Conservation (phyloP, 2,113 vertebrate species). For the Ptychochromis oligacanthus region DNA sequence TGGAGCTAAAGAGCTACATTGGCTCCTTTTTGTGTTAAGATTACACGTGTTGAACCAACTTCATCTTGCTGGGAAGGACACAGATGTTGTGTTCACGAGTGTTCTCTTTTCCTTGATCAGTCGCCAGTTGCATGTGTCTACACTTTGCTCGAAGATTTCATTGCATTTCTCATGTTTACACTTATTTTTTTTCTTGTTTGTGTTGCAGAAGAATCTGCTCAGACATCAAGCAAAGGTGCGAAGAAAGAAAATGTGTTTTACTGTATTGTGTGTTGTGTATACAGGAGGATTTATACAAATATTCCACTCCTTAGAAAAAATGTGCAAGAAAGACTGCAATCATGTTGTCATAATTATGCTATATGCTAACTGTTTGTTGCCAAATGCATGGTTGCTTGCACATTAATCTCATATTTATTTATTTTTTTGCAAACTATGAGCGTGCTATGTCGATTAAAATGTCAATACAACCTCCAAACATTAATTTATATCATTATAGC, state of each 20-base stretch:
- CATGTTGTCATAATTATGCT: neutral
- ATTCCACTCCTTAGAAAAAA: neutral
- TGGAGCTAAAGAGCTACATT: neutral
- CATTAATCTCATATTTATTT: neutral
- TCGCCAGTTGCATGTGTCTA: neutral
- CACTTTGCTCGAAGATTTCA: slow-evolving; percentile 8
- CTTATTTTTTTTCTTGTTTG: neutral
- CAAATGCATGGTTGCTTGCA: neutral
- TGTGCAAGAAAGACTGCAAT: neutral
- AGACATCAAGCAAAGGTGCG: slow-evolving; percentile 57
- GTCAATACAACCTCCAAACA: slow-evolving; percentile 30
- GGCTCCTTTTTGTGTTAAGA: neutral
- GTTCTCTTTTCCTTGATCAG: neutral
- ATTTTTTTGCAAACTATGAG: neutral
- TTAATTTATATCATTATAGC: slow-evolving; percentile 15
- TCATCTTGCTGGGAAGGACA: slow-evolving; percentile 1
- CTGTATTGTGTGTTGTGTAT: neutral
- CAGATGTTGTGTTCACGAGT: slow-evolving; percentile 11
- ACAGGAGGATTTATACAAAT: neutral
- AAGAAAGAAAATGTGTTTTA: neutral
- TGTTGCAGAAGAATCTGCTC: slow-evolving; percentile 52
- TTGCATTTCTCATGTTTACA: neutral
- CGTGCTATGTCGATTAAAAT: slow-evolving; percentile 2
- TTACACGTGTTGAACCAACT: neutral
- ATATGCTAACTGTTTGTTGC: neutral